Evolutionary conservation across 1,140 invertebrate genomes (phyloP).

Genomic region (Scaptomyza pallida): DNA sequence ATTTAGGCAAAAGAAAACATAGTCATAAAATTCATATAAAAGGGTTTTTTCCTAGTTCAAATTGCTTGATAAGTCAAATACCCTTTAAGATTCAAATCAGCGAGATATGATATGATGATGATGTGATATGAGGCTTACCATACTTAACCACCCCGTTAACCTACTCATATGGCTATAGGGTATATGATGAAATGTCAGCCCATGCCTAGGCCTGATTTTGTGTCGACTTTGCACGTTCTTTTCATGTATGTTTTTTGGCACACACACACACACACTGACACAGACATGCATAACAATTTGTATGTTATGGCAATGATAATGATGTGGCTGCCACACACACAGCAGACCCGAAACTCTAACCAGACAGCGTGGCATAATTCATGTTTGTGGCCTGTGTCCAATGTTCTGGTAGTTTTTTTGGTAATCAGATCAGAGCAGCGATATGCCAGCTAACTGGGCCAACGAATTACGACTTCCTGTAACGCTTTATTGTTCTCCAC

Average conservation of each 20-base stretch:
- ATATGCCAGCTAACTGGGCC: constrained; percentile 48
- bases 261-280: no score
- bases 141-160: no score
- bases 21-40: constrained; percentile 45
- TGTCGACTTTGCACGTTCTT: constrained; percentile 8
- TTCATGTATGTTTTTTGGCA: background rate
- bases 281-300: constrained; percentile 42
- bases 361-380: constrained; percentile 41
- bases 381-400: constrained; percentile 36
- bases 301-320: constrained; percentile 66
- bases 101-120: no score
- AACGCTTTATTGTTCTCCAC: constrained; percentile 8
- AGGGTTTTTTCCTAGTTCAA: background rate
- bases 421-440: constrained; percentile 62
- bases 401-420: background rate
- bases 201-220: constrained; percentile 22
- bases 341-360: constrained; percentile 2
- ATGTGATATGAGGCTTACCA: no score
- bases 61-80: background rate
- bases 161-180: background rate
- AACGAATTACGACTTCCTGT: constrained; percentile 38
- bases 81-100: background rate
- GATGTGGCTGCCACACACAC: constrained; percentile 58
- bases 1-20: constrained; percentile 65
- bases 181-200: constrained; percentile 3